A percentile compares a stretch with the other conserved stretches of the same genome.
Evolutionary conservation across 2,797 vertebrate species (phyloP).

Genomic region (Betta splendens): DNA sequence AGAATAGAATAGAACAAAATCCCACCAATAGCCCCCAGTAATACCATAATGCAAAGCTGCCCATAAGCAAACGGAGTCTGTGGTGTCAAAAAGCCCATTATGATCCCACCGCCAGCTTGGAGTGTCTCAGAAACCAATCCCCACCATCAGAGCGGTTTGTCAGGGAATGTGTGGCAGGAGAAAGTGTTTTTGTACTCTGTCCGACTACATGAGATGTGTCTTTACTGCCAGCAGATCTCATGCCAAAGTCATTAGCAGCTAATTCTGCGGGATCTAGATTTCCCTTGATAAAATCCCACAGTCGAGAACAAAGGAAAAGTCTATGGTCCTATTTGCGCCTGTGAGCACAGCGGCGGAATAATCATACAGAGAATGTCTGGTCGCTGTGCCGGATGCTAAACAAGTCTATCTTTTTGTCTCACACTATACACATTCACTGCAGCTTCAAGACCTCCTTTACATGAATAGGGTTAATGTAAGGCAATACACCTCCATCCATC

Average conservation of each 20-base stretch:
- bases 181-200: constrained; percentile 34
- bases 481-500: constrained; percentile 64
- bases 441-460: constrained; percentile 39
- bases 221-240: constrained; percentile 36
- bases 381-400: constrained; percentile 36
- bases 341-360: constrained; percentile 9
- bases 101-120: not conserved
- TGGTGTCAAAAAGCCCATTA: not conserved
- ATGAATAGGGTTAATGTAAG: constrained; percentile 68
- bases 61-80: not conserved
- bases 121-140: constrained; percentile 12
- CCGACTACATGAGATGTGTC: constrained; percentile 35
- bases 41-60: not conserved
- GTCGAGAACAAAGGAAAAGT: constrained; percentile 29
- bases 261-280: constrained; percentile 56
- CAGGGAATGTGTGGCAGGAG: constrained; percentile 21
- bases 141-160: constrained; percentile 16
- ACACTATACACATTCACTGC: constrained; percentile 37
- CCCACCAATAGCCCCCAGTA: not conserved
- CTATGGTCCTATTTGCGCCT: not conserved
- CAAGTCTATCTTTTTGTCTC: constrained; percentile 24
- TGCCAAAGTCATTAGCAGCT: constrained; percentile 61
- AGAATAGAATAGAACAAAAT: too few species aligned
- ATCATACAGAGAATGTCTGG: constrained; percentile 13
- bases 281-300: constrained; percentile 44